phyloP scores from a whole-genome alignment of 2,797 vertebrate genomes.

The Channallabes apus region DNA sequence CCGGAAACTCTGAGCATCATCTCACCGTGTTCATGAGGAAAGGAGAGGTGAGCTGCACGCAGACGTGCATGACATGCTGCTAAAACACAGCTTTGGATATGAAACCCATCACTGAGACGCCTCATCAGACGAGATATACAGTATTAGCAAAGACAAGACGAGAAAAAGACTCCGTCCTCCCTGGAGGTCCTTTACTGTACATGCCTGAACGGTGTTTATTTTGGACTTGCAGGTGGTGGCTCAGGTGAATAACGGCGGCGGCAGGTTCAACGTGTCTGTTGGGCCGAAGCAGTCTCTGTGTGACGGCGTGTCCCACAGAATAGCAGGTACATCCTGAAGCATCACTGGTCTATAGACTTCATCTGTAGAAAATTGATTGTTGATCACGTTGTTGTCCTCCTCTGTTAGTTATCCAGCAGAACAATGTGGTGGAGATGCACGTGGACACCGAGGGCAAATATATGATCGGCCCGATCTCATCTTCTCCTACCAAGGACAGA shows the following conservation, averaged over 20 bases:
- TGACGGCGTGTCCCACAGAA: slow-evolving; percentile 84
- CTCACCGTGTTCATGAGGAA: slow-evolving; percentile 82
- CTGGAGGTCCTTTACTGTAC: background rate
- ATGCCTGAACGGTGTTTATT: background rate
- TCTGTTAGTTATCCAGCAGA: slow-evolving; percentile 79
- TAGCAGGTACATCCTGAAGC: slow-evolving; percentile 77
- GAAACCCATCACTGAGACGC: background rate
- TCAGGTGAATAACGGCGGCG: slow-evolving; percentile 76
- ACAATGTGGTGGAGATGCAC: slow-evolving; percentile 79
- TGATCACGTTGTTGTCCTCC: background rate
- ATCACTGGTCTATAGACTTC: too few species aligned
- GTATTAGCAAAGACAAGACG: background rate
- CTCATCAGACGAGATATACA: background rate
- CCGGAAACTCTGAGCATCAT: slow-evolving; percentile 75
- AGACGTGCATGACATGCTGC: background rate
- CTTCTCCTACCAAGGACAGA: slow-evolving; percentile 59
- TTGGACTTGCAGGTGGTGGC: slow-evolving; percentile 78
- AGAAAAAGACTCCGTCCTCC: background rate
- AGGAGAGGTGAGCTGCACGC: slow-evolving; percentile 77
- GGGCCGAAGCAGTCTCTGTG: slow-evolving; percentile 78
- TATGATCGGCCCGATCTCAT: slow-evolving; percentile 68
- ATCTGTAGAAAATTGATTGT: background rate
- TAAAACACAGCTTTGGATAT: background rate
- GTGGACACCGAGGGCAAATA: slow-evolving; percentile 79
- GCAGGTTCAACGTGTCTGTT: slow-evolving; percentile 78